Evolutionary conservation across 92 coral and sea anemone genomes (phyloP).

Genomic region (Isaurus tuberculatus): DNA sequence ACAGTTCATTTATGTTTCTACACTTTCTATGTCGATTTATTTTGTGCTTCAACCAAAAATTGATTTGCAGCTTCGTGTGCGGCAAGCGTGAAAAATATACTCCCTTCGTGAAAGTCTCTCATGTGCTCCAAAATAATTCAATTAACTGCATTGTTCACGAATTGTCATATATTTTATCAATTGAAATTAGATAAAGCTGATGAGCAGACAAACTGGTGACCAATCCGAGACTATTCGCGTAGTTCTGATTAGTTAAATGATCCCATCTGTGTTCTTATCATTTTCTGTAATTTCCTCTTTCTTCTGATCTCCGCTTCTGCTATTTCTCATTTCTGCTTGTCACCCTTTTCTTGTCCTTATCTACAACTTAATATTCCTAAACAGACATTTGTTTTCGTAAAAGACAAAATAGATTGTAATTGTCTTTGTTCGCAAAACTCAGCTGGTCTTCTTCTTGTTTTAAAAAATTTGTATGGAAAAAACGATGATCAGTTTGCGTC

Average conservation of each 20-base stretch:
- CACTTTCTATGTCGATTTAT: neutral
- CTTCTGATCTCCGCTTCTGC: neutral
- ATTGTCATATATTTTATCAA: conserved; percentile 14
- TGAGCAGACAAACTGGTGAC: conserved; percentile 24
- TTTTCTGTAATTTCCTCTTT: neutral
- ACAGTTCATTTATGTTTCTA: neutral
- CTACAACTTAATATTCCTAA: neutral
- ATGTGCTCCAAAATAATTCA: conserved; percentile 2
- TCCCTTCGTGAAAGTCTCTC: neutral
- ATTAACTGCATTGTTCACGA: neutral
- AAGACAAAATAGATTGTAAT: neutral
- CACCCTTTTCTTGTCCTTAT: neutral
- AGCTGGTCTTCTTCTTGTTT: neutral
- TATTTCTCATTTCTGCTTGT: neutral
- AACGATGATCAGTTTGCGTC: neutral
- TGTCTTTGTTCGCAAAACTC: neutral
- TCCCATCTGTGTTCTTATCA: neutral
- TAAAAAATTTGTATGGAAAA: neutral
- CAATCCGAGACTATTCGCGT: neutral
- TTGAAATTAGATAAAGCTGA: conserved; percentile 14
- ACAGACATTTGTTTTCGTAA: neutral
- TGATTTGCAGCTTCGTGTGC: neutral
- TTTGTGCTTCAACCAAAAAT: neutral
- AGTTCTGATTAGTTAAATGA: neutral
- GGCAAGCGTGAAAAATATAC: neutral